phyloP scores from a whole-genome alignment of 2,113 vertebrate species.

The Gnathonemus longibarbis region DNA sequence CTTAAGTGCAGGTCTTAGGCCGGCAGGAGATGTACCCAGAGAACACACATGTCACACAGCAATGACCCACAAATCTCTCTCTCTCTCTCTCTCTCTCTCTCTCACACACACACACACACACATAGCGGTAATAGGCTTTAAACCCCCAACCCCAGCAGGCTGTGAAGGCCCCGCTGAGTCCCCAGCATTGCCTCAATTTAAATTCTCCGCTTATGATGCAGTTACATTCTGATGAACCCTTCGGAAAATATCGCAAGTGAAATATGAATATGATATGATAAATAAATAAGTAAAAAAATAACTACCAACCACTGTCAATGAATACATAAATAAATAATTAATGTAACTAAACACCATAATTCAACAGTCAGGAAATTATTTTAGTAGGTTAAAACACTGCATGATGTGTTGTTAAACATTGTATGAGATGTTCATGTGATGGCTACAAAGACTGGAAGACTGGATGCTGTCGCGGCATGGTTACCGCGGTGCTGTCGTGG shows the following conservation, averaged over 20 bases:
- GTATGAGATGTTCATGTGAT: neutral
- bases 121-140: neutral
- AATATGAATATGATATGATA: neutral
- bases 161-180: neutral
- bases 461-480: neutral
- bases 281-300: neutral
- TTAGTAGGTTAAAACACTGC: neutral
- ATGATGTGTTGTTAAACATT: neutral
- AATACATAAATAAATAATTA: neutral
- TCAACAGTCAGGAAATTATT: neutral
- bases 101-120: neutral
- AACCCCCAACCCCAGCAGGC: neutral
- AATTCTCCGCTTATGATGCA: neutral
- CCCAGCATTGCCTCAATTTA: neutral
- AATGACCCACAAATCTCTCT: neutral
- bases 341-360: neutral
- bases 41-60: neutral
- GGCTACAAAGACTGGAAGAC: neutral
- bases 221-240: neutral
- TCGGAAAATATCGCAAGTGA: neutral
- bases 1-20: neutral
- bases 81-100: too few species aligned
- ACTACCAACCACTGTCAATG: neutral
- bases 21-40: neutral
- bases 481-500: neutral